Evolutionary conservation across 2,888 invertebrate genomes (phyloP).

Genomic region (Crocallis elinguaria): DNA sequence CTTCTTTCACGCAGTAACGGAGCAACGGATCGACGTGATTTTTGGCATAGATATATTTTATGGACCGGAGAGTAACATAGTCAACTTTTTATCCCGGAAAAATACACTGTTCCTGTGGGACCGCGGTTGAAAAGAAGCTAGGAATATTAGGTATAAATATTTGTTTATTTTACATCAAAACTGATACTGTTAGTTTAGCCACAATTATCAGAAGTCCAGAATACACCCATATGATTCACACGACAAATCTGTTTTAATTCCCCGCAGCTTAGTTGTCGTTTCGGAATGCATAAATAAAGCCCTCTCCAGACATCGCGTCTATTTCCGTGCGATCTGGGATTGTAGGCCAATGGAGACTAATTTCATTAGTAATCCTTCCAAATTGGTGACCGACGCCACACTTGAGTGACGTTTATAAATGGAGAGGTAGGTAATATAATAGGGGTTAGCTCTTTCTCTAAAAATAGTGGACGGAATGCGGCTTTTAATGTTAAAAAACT

Average conservation of each 20-base stretch:
- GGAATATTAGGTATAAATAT: too few relatives aligned
- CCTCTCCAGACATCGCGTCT: conserved; percentile 25
- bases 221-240: conserved; percentile 44
- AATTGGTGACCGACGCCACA: conserved; percentile 19
- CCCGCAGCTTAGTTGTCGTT: conserved; percentile 22
- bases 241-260: conserved; percentile 30
- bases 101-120: too few relatives aligned
- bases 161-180: not conserved
- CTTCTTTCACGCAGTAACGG: too few relatives aligned
- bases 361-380: conserved; percentile 38
- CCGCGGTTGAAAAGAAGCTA: too few relatives aligned
- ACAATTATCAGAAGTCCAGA: conserved; percentile 17
- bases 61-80: too few relatives aligned
- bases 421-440: conserved; percentile 13
- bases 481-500: too few relatives aligned
- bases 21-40: too few relatives aligned
- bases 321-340: conserved; percentile 30
- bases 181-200: not conserved
- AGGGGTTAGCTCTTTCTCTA: conserved; percentile 22
- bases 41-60: too few relatives aligned
- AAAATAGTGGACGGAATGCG: conserved; percentile 3
- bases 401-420: conserved; percentile 18
- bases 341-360: conserved; percentile 36
- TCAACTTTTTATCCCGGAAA: too few relatives aligned
- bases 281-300: conserved; percentile 30